Base-by-base conservation (phyloP, 2,113 vertebrate genomes). In the Garra rufa region DNA sequence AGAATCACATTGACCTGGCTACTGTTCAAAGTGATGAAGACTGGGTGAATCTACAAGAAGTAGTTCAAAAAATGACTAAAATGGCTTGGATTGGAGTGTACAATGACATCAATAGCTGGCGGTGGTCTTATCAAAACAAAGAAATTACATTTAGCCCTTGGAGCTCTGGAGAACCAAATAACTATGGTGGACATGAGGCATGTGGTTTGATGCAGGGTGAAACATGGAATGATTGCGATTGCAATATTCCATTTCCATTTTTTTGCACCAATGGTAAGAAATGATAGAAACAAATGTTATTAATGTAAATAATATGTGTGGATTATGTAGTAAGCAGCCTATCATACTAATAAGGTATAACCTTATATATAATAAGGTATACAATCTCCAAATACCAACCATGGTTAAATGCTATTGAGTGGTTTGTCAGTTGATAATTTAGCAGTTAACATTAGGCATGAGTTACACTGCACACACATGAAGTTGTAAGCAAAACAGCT, bases 71-170 rank as follows among this genome's bases (percentile, higher is more conserved):
- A 2, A 55, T 11, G 6, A 13, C 3, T 41, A n/a, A 30, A 1
- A 11, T 1, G 11, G 46, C 79, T 57, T 86, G 80, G 80, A 50
- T 82, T 82, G 85, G 85, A 38, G 24, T 86, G 19, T 71, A 80
- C 34, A 55, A 67, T 13, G 85, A 80, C 6, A 2, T 83, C 6
- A 74, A 44, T 19, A 76, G 38, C 48, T 86, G 85, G 85, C 24
- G 24, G 11, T 86, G 85, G 85, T 41, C 63, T 34, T 41, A 61
- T 26, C 1, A 19, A 44, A 6, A 86, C 38, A 1, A 28, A 0
- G 24, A 78, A 9, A 59, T 61, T 2, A 15, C 50, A 48, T 13
- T 82, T 14, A 6, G 3, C 21, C 2, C 0, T 11, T 26, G 63
- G 73, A 9, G 0, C 1, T 0, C 0, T 4, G 50, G 3, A 6